Evolutionary conservation across 2,113 vertebrate genomes (phyloP), one percentile per base, ranked within the genome.

Genomic region (Brachyhypopomus gauderio): DNA sequence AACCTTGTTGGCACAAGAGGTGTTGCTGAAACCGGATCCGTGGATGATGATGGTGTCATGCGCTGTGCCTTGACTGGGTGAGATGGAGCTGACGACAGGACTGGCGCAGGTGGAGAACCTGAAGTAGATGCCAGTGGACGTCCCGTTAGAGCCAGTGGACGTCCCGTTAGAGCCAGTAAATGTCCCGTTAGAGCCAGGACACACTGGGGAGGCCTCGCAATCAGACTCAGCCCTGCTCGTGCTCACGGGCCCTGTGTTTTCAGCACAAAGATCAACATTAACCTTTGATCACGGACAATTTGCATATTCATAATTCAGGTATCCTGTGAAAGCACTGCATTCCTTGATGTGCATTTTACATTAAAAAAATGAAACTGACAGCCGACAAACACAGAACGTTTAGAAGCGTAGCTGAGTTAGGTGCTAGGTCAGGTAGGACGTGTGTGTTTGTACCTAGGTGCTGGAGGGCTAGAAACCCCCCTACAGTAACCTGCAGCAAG

Each of bases 1-100:
- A 69, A 97, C 96, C 95, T 96, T 85, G 25, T 92, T 92, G 63
- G 94, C 93, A 64, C 94, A 96, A 60, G 85, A n/a, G 3, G 82
- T 80, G 81, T 88, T 85, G 63, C 94, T 93, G 83, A 96, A 95
- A 78, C 90, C 90, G 0, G 0, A 74, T 14, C 96, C 96, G 25
- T 84, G 85, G 76, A 97, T 92, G 60, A 85, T 92, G 89, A 96
- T 90, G 66, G 88, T 27, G 78, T 93, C 89, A 85, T 94, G 89
- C 58, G 89, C 81, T 1, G 94, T 92, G 12, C 94, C 96, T 3
- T 87, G 76, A 34, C 92, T 89, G 52, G 95, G 95, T 16, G 86
- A 90, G 84, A 96, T 95, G 84, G 82, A 90, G 85, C 34, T 48
- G 79, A 96, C 91, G 0, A 63, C 85, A 4, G 95, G 94, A 41